Conservation (phyloP, 2,888 invertebrate species). For the Elegia similella region DNA sequence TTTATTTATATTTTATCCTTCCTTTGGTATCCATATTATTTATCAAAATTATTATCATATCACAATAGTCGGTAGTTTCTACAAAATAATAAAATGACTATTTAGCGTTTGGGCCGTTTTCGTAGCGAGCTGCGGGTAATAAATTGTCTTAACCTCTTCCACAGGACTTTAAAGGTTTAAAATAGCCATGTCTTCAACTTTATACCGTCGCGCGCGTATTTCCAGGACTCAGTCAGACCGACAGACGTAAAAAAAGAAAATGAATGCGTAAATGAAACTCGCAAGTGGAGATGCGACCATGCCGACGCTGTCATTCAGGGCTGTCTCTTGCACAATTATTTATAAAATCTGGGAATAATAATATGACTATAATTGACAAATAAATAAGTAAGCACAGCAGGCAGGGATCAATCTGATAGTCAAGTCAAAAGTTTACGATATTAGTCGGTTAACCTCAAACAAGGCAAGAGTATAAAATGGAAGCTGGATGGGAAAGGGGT, state of each 20-base stretch:
- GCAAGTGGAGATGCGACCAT: conserved; percentile 37
- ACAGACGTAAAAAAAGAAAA: conserved; percentile 64
- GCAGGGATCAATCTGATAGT: too few relatives aligned
- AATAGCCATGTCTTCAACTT: conserved; percentile 53
- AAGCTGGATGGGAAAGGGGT: too few relatives aligned
- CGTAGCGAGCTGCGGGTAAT: conserved; percentile 9
- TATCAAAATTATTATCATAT: too few relatives aligned
- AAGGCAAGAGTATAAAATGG: too few relatives aligned
- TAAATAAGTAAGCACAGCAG: too few relatives aligned
- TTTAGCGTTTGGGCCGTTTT: not conserved
- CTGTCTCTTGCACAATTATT: not conserved
- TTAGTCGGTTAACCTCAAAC: too few relatives aligned
- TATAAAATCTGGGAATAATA: not conserved
- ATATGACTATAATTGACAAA: too few relatives aligned
- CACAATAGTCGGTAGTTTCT: too few relatives aligned
- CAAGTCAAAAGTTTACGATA: too few relatives aligned
- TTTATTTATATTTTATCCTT: too few relatives aligned
- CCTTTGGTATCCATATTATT: too few relatives aligned
- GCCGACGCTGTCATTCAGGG: conserved; percentile 34
- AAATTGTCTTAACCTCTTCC: conserved; percentile 30
- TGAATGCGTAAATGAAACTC: conserved; percentile 50
- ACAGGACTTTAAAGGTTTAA: conserved; percentile 40
- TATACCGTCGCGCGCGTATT: conserved; percentile 55
- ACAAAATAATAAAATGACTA: too few relatives aligned
- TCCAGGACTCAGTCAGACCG: conserved; percentile 65